Base-by-base conservation (phyloP, 2,888 invertebrate species). In the Andrena trimmerana region DNA sequence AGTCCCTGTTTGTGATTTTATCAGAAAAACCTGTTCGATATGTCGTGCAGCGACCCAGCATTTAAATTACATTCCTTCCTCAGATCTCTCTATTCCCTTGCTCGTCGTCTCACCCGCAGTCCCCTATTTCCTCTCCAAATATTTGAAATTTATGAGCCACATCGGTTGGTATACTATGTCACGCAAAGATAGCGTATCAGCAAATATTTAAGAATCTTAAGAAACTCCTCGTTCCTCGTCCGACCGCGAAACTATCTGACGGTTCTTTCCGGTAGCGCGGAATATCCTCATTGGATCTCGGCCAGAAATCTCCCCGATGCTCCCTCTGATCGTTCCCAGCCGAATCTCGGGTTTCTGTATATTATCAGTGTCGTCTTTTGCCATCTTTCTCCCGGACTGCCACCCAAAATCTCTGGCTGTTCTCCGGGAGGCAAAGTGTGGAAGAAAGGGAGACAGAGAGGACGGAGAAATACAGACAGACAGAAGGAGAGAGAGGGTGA, bases 401-500 rank as follows among this genome's bases (percentile, higher is more conserved):
- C 74, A 29, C 27, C 27, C 66, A 20, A 62, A 50, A 71, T 63
- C 59, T 78, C 7, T 36, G 66, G 27, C 54, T 59, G 59, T 60
- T 27, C 48, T 20, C n/a, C 7, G 33, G 52, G 33, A 33, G 48
- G 27, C 13, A 5, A 27, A 27, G 24, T 10, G 24, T 10, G 24
- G 57, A 4, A 8, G 24, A 27, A 74, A 74, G 36, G 31, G 31
- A 62, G 24, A 20, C 48, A 27, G 65, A 57, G 59, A 65, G 50
- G 76, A 81, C 73, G 81, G n/a, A 86, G 88, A 91, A 10, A 54
- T 20, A 3, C 1, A 20, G 10, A 10, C 2, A 10, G 54, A 24
- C 10, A 20, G 24, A 24, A 74, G 69, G 36, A 10, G 36, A 36
- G 54, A 24, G 52, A 8, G 20, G 20, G 2, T 2, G 10, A 1